These are phyloP conservation scores for Cossypha heuglini DNA, from an alignment of 2,797 vertebrate genomes.

Conservation along the genomic window DNA sequence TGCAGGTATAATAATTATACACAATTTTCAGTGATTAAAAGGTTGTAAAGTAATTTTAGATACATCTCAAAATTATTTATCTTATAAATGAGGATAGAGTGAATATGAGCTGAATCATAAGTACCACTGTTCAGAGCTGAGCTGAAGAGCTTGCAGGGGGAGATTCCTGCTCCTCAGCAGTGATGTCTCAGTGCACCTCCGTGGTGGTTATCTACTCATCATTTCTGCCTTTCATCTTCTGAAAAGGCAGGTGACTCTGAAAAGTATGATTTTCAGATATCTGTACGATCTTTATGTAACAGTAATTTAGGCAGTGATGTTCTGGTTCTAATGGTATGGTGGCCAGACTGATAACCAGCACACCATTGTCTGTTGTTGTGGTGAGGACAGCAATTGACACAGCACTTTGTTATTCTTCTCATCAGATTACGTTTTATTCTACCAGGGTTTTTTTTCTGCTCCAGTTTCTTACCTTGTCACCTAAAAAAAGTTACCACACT, in stretches of 20 bases:
- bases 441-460: neutral
- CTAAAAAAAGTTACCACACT: neutral
- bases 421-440: neutral
- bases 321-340: neutral
- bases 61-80: conserved; percentile 78
- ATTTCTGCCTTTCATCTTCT: conserved; percentile 13
- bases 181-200: neutral
- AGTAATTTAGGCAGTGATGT: neutral
- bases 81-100: conserved; percentile 72
- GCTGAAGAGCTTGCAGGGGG: neutral
- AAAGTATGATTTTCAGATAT: neutral
- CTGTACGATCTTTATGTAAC: neutral
- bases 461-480: neutral
- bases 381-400: neutral
- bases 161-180: neutral
- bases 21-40: conserved; percentile 80
- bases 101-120: conserved; percentile 58
- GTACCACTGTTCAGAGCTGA: conserved; percentile 9
- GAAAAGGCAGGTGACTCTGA: neutral
- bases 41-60: conserved; percentile 78
- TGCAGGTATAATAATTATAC: conserved; percentile 79
- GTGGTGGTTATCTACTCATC: neutral
- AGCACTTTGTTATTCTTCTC: neutral
- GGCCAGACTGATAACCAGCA: neutral
- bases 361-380: neutral